A percentile compares a stretch with the other conserved stretches of the same genome.
Conservation (phyloP, 2,797 vertebrate genomes). For the Acanthiza pusilla region DNA sequence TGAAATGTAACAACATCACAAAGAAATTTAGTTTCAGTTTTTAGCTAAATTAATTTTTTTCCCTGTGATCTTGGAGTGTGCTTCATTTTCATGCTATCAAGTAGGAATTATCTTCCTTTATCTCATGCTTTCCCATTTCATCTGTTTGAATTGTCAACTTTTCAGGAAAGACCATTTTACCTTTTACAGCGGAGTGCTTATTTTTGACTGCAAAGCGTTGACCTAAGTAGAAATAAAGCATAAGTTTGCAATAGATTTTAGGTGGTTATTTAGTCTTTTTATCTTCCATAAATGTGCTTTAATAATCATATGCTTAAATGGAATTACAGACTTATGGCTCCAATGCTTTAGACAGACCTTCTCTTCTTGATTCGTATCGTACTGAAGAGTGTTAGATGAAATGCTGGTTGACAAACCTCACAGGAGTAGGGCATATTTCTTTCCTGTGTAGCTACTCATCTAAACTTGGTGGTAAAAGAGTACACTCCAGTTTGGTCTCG, state of each 20-base stretch:
- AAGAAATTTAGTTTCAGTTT: neutral
- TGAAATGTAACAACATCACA: neutral
- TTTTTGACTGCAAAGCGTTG: neutral
- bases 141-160: neutral
- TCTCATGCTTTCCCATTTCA: neutral
- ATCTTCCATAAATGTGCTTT: neutral
- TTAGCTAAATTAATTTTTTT: neutral
- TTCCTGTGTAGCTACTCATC: neutral
- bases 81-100: neutral
- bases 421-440: neutral
- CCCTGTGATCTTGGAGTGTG: neutral
- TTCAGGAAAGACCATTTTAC: neutral
- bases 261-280: neutral
- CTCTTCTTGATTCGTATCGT: neutral
- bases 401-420: neutral
- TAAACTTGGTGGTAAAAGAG: neutral
- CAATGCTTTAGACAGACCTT: neutral
- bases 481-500: neutral
- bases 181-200: neutral
- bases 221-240: neutral
- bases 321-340: neutral
- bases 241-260: neutral
- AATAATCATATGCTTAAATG: neutral
- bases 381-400: neutral
- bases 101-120: neutral